Evolutionary conservation across 2,797 vertebrate genomes (phyloP), one percentile per base, ranked within the genome.

Genomic region (Danio kyathit): DNA sequence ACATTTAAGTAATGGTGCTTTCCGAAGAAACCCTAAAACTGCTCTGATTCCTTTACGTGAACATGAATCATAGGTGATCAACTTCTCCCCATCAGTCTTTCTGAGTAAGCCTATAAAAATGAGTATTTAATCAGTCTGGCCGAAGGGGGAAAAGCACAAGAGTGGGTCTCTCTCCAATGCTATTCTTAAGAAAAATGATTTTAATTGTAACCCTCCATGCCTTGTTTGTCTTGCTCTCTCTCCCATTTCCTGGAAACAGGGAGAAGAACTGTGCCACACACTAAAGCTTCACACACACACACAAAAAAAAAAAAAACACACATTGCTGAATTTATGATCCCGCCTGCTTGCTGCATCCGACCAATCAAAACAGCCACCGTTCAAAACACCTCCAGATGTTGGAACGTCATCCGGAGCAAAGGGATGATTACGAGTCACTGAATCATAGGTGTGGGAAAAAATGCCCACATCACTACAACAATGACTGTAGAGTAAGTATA

Each of bases 381-480:
- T 79, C 74, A 77, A 69, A 85, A 71, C 84, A 83, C 74, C 38
- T 49, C 71, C 76, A 80, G 76, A 83, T 83, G 76, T 29, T 75
- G 70, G 67, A n/a, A 57, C 64, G 41, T 69, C 44, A 82, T 66
- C 44, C 40, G 12, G 43, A 60, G 38, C 44, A 52, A 65, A 57
- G 49, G 54, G 70, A 72, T 74, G 51, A 71, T 46, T 69, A 65
- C 1, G 71, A 81, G 41, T 76, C 75, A 67, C 21, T 60, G 46
- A 49, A 75, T 77, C 70, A 80, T 57, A 79, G 56, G 57, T 71
- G 66, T 63, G 44, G 76, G 56, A 61, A 79, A 75, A 63, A 72
- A 29, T 64, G 59, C 46, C 59, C 11, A 63, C 59, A 17, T 75
- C 57, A 41, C 16, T 64, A 8, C 43, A 67, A 41, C 29, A 70